These are phyloP conservation scores for western clawed frog (Xenopus tropicalis) DNA, from an alignment of 2,113 vertebrate species.

Conservation along the genomic window UCB_Xtro_10.0 CM004451.2:38680501-38681000, in stretches of 20 bases:
- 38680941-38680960: constrained; percentile 13
- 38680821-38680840: constrained; percentile 68
- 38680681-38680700: constrained; percentile 27
- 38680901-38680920: constrained; percentile 66
- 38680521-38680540: no score
- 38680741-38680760: constrained; percentile 65
- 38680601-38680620: no score
- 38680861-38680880: constrained; percentile 73
- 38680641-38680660: no score
- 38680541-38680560: no score
- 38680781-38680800: constrained; percentile 60
- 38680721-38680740: constrained; percentile 38
- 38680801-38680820: constrained; percentile 61
- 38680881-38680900: constrained; percentile 64
- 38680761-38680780: constrained; percentile 60
- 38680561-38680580: no score
- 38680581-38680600: no score
- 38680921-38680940: constrained; percentile 23
- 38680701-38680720: constrained; percentile 55
- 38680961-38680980: constrained; percentile 40
- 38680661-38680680: no score
- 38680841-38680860: constrained; percentile 68
- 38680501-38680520: no score
- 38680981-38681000: constrained; percentile 32
- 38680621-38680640: no score